Evolutionary conservation across 92 coral and sea anemone genomes (phyloP), one percentile per base, ranked within the genome.

Genomic region (Galaxea fascicularis): DNA sequence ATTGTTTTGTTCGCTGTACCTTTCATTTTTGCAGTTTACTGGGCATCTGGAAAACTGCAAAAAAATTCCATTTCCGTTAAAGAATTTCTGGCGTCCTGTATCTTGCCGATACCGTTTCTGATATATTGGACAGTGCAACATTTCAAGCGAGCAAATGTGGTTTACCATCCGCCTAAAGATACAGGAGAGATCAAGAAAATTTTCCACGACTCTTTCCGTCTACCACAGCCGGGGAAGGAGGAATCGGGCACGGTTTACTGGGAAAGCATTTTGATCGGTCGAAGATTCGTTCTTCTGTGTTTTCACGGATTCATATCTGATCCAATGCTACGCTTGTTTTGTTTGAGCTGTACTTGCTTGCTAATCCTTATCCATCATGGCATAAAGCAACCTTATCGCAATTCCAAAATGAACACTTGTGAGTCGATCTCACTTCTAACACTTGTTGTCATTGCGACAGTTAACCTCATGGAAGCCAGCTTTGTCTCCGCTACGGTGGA

Each of bases 161-260:
- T 18, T 59, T 18, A 7, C 8, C 8, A 7, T 15, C 8, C 7
- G 59, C 65, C 24, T 35, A 71, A 76, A n/a, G 65, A 28, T 45
- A 49, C 16, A 15, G 74, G 26, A 68, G 74, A 62, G 15, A 68
- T 60, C 8, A 65, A 44, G 49, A 41, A 45, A 56, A 53, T 76
- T 47, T 83, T 85, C 35, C 75, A 71, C 54, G 88, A 65, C 12
- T 83, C 88, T 12, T 85, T 76, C 29, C 69, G 87, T 25, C 28
- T 29, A 72, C 71, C 87, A 83, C 0, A 10, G 12, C 28, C 44
- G 44, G 8, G 87, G 82, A 8, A 60, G 71, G 3, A 56, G 72
- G 25, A 59, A 83, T 58, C 73, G 87, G 87, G 87, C 72, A 74
- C 53, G 82, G 72, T 24, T 47, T n/a, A n/a, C n/a, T n/a, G n/a